Conservation (phyloP, 2,113 vertebrate genomes). For the Ginglymostoma cirratum region DNA sequence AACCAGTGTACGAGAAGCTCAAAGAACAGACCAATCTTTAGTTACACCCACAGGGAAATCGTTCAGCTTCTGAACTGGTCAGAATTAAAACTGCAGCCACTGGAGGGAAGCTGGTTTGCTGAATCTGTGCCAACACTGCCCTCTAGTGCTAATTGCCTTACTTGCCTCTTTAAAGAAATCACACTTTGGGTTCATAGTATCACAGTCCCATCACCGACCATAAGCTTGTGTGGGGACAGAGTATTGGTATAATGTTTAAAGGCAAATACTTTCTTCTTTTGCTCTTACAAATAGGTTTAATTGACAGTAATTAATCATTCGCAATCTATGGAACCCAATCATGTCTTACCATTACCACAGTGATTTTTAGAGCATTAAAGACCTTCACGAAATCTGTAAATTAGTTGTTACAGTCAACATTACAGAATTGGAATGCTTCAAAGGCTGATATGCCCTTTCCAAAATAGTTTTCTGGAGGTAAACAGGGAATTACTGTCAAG, state of each 20-base stretch:
- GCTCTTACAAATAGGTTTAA: not conserved
- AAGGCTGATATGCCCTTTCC: not conserved
- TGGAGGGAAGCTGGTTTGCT: no score
- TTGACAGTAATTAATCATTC: not conserved
- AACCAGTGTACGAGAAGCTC: not conserved
- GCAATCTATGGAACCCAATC: not conserved
- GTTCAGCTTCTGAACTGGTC: not conserved
- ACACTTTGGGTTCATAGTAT: slow-evolving; percentile 12
- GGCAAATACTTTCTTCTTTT: not conserved
- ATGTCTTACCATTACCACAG: not conserved
- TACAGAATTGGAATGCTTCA: not conserved
- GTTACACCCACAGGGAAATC: not conserved
- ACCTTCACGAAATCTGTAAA: not conserved
- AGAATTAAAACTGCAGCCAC: not conserved
- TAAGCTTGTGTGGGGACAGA: not conserved
- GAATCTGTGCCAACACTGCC: not conserved
- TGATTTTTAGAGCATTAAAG: not conserved
- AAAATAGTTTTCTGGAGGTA: no score
- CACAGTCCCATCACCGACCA: not conserved
- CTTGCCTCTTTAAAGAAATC: not conserved
- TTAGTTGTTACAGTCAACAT: not conserved
- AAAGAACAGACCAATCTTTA: not conserved
- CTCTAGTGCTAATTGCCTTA: not conserved
- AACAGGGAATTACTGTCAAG: not conserved
- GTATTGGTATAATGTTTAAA: no score